These are phyloP conservation scores for Oligia strigilis DNA, from an alignment of 2,888 invertebrate genomes.

Conservation along the genomic window DNA sequence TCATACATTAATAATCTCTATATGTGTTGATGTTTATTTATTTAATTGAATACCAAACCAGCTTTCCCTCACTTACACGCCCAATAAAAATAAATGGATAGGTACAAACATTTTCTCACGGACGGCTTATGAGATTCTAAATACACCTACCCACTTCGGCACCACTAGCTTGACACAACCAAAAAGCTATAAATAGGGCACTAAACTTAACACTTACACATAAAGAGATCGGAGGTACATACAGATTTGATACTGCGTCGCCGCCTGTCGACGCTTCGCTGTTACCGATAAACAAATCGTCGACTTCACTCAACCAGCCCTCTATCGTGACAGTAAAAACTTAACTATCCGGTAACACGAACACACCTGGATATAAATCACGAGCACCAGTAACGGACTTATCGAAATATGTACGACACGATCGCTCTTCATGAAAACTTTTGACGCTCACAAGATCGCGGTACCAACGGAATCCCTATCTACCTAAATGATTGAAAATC, in stretches of 20 bases:
- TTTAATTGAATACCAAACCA: conserved; percentile 18
- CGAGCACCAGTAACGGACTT: conserved; percentile 83
- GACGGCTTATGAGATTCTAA: conserved; percentile 64
- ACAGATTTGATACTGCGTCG: conserved; percentile 84
- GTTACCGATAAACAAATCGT: conserved; percentile 87
- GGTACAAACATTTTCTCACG: conserved; percentile 66
- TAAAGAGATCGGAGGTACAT: conserved; percentile 85
- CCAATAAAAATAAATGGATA: conserved; percentile 55
- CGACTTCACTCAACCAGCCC: conserved; percentile 82
- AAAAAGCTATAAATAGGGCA: conserved; percentile 86
- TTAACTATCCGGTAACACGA: conserved; percentile 89
- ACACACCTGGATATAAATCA: conserved; percentile 88
- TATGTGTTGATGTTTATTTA: conserved; percentile 18
- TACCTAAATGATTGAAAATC: conserved; percentile 72
- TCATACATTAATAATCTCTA: not conserved
- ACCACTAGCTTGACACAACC: conserved; percentile 76
- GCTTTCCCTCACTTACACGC: conserved; percentile 45
- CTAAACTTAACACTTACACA: conserved; percentile 88
- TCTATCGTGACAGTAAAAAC: conserved; percentile 88
- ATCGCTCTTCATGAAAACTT: conserved; percentile 80
- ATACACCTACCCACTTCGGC: conserved; percentile 51
- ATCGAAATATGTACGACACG: conserved; percentile 87
- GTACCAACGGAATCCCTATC: conserved; percentile 43
- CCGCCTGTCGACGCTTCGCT: conserved; percentile 85
- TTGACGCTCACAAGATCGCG: conserved; percentile 73